These are phyloP conservation scores for Actinia equina DNA, from an alignment of 64 coral and sea anemone genomes.

Conservation along the genomic window DNA sequence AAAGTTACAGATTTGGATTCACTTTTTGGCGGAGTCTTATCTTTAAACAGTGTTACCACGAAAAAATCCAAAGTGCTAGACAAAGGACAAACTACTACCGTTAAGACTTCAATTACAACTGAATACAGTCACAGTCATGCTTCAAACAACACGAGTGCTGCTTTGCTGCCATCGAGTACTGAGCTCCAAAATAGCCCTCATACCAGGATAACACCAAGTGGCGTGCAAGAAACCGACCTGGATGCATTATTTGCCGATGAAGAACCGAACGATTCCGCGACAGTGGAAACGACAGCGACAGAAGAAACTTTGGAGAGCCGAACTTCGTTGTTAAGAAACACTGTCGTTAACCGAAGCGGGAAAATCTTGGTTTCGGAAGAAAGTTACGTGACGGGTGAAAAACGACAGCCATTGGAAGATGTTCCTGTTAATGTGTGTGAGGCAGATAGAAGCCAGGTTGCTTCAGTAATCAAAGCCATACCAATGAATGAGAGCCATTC, in stretches of 20 bases:
- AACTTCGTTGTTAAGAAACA: neutral
- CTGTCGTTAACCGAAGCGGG: neutral
- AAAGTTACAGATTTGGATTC: conserved; percentile 17
- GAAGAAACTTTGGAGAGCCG: neutral
- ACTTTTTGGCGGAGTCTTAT: neutral
- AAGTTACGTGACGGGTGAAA: neutral
- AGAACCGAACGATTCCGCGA: neutral
- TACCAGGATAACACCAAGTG: neutral
- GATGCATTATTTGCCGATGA: conserved; percentile 5
- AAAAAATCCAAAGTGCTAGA: neutral
- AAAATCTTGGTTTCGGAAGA: neutral
- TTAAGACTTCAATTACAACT: neutral
- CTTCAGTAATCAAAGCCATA: neutral
- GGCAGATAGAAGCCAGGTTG: neutral
- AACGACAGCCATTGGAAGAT: neutral
- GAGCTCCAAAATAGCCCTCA: neutral
- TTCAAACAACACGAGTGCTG: neutral
- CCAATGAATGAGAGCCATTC: neutral
- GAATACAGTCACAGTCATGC: neutral
- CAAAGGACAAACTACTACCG: neutral
- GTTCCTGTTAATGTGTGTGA: neutral
- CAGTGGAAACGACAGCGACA: neutral
- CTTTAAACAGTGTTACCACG: neutral
- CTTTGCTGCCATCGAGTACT: neutral
- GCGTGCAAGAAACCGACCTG: conserved; percentile 15